A percentile compares a stretch with the other conserved stretches of the same genome.
phyloP scores from a whole-genome alignment of 2,888 invertebrate genomes.

The Leucozona laternaria region DNA sequence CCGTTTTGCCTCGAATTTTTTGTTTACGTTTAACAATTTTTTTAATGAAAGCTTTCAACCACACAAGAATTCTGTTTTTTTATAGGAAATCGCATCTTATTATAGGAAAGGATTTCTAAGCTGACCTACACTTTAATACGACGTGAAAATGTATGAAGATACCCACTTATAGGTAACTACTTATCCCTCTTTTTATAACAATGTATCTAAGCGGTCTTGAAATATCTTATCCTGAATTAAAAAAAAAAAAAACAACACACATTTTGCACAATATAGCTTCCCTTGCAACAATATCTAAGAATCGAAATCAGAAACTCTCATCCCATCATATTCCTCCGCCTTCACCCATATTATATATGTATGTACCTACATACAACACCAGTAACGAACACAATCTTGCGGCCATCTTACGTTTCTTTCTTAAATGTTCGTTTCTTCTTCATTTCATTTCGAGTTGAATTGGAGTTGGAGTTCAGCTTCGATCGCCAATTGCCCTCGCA shows the following conservation, averaged over 20 bases:
- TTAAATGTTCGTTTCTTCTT: slow-evolving; percentile 16
- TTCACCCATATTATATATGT: neutral
- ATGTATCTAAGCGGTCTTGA: neutral
- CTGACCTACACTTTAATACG: neutral
- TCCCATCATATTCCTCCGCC: slow-evolving; percentile 19
- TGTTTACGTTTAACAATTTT: too few species aligned
- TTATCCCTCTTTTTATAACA: neutral
- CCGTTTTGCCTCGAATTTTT: too few species aligned
- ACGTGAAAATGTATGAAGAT: neutral
- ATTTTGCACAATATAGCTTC: neutral
- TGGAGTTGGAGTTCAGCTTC: slow-evolving; percentile 23
- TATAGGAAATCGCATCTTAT: too few species aligned
- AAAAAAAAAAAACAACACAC: neutral
- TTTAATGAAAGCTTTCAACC: too few species aligned
- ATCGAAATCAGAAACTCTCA: slow-evolving; percentile 41
- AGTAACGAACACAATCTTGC: slow-evolving; percentile 16
- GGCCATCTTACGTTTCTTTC: slow-evolving; percentile 40
- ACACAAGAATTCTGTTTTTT: too few species aligned
- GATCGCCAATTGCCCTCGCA: slow-evolving; percentile 70
- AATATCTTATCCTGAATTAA: neutral
- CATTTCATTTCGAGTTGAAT: slow-evolving; percentile 1
- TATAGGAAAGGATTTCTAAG: neutral
- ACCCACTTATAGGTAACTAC: neutral
- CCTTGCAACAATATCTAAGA: neutral
- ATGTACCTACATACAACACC: neutral